Percentiles rank a stretch among this genome's conserved stretches.
Conservation (phyloP, 2,797 vertebrate species). For the Paedocypris micromegethes region DNA sequence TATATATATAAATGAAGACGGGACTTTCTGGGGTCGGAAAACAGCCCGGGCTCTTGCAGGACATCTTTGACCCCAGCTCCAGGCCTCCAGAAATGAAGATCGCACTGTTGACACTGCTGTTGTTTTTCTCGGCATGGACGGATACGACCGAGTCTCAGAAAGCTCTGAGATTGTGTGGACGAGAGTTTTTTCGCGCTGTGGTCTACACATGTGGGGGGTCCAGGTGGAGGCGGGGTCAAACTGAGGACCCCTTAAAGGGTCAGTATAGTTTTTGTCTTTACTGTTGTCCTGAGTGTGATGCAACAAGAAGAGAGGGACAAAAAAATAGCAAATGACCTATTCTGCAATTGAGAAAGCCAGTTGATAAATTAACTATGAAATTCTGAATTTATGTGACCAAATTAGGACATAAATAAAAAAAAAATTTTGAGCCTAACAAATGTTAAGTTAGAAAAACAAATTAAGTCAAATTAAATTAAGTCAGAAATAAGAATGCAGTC, state of each 20-base stretch:
- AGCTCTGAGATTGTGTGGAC: conserved; percentile 63
- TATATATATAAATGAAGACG: conserved; percentile 34
- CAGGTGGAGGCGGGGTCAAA: conserved; percentile 62
- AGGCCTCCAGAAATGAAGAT: conserved; percentile 56
- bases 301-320: no score
- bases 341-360: no score
- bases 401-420: no score
- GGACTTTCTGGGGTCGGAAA: neutral
- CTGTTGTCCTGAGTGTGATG: neutral
- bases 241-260: conserved; percentile 52
- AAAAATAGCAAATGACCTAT: no score
- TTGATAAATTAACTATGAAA: no score
- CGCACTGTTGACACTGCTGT: conserved; percentile 43
- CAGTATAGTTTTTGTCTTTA: conserved; percentile 38
- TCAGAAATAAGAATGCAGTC: no score
- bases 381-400: no score
- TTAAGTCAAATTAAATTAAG: no score
- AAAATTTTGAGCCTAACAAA: no score
- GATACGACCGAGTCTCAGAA: conserved; percentile 43
- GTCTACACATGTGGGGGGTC: conserved; percentile 71
- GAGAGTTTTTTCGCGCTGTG: conserved; percentile 63
- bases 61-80: neutral
- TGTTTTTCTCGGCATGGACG: conserved; percentile 52
- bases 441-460: no score
- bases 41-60: neutral